Base-by-base conservation (phyloP, 2,888 invertebrate genomes). In the Oscheius myriophilus region DNA sequence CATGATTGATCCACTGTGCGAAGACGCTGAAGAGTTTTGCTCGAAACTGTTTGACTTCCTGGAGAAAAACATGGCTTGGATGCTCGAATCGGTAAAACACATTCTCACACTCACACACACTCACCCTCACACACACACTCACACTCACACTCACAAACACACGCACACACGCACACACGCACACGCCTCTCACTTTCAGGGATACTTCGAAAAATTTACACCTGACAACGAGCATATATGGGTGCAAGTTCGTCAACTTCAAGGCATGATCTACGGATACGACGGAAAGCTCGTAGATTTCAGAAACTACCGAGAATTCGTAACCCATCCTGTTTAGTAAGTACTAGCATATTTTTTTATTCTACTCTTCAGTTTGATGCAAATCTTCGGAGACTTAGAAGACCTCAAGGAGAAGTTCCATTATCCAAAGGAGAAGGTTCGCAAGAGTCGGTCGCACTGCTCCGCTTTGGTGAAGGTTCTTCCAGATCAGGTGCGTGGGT, bases 331-430 rank as follows among this genome's bases (percentile, higher is more conserved):
- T 16, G 76, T 84, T 52, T 80, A 78, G 81, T 83, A 53, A 70
- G 78, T 67, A 33, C 18, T 0, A 0, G 12, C 16, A 16, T 2
- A 42, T n/a, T 21, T 16, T 9, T 11, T 7, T 26, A 1, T 49
- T 12, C 11, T 42, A 45, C 1, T 57, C 59, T 78, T 52, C 64
- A 83, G 83, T 62, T 70, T 82, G 69, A 75, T 82, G 54, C 84
- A 85, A 75, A 58, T 84, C 6, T 82, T 84, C 33, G 85, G 85
- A 39, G 85, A 85, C 41, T 65, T 84, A 4, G 80, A 80, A 54
- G 85, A 85, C 51, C 71, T 85, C 18, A 83, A 83, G 39, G 66
- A 76, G 68, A 85, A 84, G 68, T 83, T 84, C 72, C 81, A 85
- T 67, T 82, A 81, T 39, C 85, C 85, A 2, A 77, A 80, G n/a